Evolutionary conservation across 2,888 invertebrate species (phyloP), one percentile per base, ranked within the genome.

Genomic region (Cephus pygmeus): DNA sequence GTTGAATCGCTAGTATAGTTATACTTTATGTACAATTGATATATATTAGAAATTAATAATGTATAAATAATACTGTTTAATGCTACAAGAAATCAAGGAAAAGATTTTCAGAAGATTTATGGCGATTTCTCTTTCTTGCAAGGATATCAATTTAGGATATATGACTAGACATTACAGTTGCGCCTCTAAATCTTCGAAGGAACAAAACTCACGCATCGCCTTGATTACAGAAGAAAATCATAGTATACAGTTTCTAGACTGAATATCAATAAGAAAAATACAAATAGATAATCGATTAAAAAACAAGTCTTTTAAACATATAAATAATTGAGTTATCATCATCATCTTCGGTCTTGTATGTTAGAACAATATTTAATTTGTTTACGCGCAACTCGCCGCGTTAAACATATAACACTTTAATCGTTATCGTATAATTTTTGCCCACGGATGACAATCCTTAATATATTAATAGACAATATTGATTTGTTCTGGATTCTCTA

Each of bases 131-230:
- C 23, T 15, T 40, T 40, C 40, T 75, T 77, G 69, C 82, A 83
- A 81, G 82, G 77, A 78, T 82, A 83, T 77, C 73, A 79, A 78
- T 81, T 81, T 78, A 23, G 78, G 79, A 78, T 78, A 77, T 77
- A 77, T 86, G 88, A 89, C 88, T 89, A 89, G 89, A 88, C 86
- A 86, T 83, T 81, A 85, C 81, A 83, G 76, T 81, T 85, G 80
- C 81, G 79, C 76, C 77, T 80, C 71, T 34, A 79, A 73, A 73
- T 80, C 77, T 56, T 34, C 56, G 9, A 56, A 56, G 23, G 56
- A 56, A 56, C 56, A 56, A 56, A 56, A 56, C 56, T 56, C 56
- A 56, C 1, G 23, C 23, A 23, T 56, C 56, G 56, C 23, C 56
- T 23, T 56, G 9, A 23, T 56, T 56, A 23, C 2, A 23, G 56